Evolutionary conservation across 2,113 vertebrate species (phyloP), one percentile per base, ranked within the genome.

Genomic region (Motacilla tschutschensis): DNA sequence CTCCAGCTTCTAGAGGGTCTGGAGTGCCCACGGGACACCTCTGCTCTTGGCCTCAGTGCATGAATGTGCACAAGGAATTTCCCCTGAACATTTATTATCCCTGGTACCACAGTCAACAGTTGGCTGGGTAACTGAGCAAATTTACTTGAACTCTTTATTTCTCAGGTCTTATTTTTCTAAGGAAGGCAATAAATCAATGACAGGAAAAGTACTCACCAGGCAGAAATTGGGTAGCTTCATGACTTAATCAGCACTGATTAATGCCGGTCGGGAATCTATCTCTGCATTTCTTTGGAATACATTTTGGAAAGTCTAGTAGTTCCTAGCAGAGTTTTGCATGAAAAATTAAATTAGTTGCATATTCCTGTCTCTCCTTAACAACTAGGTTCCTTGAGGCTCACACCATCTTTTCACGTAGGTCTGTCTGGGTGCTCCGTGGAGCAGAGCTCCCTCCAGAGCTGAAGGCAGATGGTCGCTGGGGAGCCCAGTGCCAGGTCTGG

Each of bases 231-330:
- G 92, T 95, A 91, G 93, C 91, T 94, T 88, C 90, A 95, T 83
- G 93, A 95, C 91, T 95, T 95, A 95, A 95, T 95, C 94, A 92
- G 92, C 92, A 91, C 94, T 93, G 93, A 95, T 95, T 95, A 95
- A 94, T 92, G 92, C 90, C 90, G 24, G 92, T 95, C 72, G 88
- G 88, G 90, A 93, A 94, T 84, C 93, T 92, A 83, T 91, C 91
- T 92, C 88, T 92, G 93, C 81, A 82, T 94, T 93, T 93, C 93
- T 93, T 93, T 91, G 92, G 92, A 94, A 93, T 94, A 86, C 60
- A 92, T 90, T 95, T 94, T 94, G 93, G 90, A 94, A 93, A 91
- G 88, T 63, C 64, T 91, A 41, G 88, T 66, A 64, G 88, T 79
- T 91, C 86, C 92, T 93, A 89, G 79, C 44, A 38, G 75, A 84